phyloP scores from a whole-genome alignment of 2,113 vertebrate species.

The Ctenomys sociabilis region DNA sequence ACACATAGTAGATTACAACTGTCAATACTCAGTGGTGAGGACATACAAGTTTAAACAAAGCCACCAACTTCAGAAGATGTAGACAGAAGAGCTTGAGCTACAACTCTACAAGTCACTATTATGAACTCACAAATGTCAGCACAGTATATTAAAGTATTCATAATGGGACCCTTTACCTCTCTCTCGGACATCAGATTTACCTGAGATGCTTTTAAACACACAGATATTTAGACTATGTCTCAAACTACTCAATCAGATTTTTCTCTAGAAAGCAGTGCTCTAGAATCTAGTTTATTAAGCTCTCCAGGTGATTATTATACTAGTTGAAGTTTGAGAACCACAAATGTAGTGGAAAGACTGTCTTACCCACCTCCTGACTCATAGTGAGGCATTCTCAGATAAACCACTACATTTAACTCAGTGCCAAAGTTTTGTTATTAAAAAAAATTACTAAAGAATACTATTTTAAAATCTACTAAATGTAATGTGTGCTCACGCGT shows the following conservation, averaged over 20 bases:
- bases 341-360: neutral
- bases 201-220: neutral
- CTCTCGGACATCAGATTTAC: neutral
- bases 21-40: neutral
- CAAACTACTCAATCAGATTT: neutral
- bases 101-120: neutral
- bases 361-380: neutral
- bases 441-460: constrained; percentile 4
- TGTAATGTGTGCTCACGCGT: neutral
- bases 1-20: neutral
- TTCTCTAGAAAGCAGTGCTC: neutral
- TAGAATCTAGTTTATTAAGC: neutral
- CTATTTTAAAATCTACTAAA: neutral
- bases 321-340: neutral
- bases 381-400: neutral
- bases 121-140: neutral
- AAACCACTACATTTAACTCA: constrained; percentile 23
- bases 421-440: neutral
- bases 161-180: neutral
- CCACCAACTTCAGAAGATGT: neutral
- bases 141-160: neutral
- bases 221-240: neutral
- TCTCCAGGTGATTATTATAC: constrained; percentile 5
- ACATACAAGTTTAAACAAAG: neutral
- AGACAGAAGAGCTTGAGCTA: neutral